Evolutionary conservation across 2,797 vertebrate genomes (phyloP), one percentile per base, ranked within the genome.

Genomic region (Pagetopsis macropterus): DNA sequence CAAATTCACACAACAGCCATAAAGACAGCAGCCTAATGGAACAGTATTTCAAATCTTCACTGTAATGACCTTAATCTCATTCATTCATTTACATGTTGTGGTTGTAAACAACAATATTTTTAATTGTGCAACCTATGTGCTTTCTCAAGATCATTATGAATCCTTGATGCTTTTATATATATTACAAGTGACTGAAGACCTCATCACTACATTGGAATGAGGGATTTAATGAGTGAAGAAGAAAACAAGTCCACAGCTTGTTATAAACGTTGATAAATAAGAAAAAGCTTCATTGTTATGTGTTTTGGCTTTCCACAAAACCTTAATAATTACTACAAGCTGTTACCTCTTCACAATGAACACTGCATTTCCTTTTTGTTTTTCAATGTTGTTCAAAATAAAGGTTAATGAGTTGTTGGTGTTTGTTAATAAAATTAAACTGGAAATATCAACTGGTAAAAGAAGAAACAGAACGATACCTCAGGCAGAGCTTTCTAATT

Each of bases 401-500:
- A 19, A 52, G 19, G 33, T 72, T 63, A 50, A 72, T 69, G 59
- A 65, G 57, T 37, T 31, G 63, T 37, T 59, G 9, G 14, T 48
- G 21, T 46, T 62, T 27, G 16, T 65, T 60, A 23, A 41, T 41
- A n/a, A 37, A 21, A 8, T 41, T n/a, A 72, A 45, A 70, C 59
- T 49, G 37, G 14, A 76, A 79, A 74, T 48, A 69, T 64, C 21
- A 68, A 65, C 48, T 56, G 65, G 50, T 40, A 17, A 10, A 54
- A 33, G 46, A 63, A 58, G 50, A 4, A 54, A 12, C 16, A 1
- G 50, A 64, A 61, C 37, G 50, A 64, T 58, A 43, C 51, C 62
- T 73, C 54, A 19, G 40, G 59, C 65, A 52, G 58, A 78, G 67
- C n/a, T 40, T 66, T 44, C 51, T 78, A 81, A 84, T 78, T 71